Evolutionary conservation across 2,888 invertebrate species (phyloP).

Genomic region (Ephialtes manifestator): DNA sequence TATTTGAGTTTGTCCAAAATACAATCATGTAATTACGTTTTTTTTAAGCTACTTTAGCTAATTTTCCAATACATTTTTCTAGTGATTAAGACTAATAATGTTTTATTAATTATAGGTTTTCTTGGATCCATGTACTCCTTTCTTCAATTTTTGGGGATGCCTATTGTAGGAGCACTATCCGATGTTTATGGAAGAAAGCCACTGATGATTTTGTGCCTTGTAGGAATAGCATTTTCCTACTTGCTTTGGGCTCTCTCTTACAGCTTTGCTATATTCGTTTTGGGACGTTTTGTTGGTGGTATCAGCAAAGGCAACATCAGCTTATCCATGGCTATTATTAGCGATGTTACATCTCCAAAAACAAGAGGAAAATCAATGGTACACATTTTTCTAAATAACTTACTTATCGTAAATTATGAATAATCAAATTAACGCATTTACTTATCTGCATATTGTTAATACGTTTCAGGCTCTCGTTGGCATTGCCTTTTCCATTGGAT

Average conservation of each 20-base stretch:
- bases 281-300: conserved; percentile 97
- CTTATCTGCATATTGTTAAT: conserved; percentile 77
- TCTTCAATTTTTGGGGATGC: conserved; percentile 97
- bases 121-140: conserved; percentile 98
- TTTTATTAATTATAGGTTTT: conserved; percentile 87
- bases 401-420: neutral
- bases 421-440: neutral
- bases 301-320: conserved; percentile 99
- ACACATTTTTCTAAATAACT: conserved; percentile 74
- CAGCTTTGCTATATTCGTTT: conserved; percentile 95
- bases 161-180: conserved; percentile 97
- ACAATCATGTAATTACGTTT: too few relatives aligned
- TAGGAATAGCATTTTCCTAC: conserved; percentile 95
- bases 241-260: conserved; percentile 95
- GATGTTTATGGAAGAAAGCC: conserved; percentile 97
- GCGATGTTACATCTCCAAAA: conserved; percentile 94
- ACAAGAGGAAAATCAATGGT: conserved; percentile 98
- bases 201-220: conserved; percentile 94
- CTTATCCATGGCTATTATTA: conserved; percentile 97
- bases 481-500: conserved; percentile 98
- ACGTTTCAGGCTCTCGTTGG: conserved; percentile 96
- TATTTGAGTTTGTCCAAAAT: too few relatives aligned
- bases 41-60: neutral
- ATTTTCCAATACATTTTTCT: neutral
- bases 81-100: neutral